Conservation (phyloP, 2,888 invertebrate genomes). For the Tetranychus piercei region DNA sequence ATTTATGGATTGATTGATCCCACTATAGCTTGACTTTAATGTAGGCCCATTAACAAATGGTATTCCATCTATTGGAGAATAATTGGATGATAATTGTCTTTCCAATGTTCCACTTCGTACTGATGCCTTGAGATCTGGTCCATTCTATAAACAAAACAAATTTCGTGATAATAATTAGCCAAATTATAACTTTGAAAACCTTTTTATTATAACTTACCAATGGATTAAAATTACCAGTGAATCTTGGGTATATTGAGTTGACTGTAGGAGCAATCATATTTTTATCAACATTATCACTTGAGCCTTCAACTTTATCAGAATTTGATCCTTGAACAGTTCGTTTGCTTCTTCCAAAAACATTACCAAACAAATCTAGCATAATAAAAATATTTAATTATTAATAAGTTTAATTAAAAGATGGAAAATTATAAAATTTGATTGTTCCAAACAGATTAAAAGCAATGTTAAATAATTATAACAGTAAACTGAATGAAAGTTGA, state of each 20-base stretch:
- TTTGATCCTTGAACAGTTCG: neutral
- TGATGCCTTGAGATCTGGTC: too few species aligned
- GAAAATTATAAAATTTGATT: neutral
- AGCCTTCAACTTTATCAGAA: neutral
- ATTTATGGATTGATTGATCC: neutral
- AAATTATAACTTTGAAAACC: too few species aligned
- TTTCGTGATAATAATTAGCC: too few species aligned
- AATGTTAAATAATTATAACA: neutral
- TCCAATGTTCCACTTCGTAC: neutral
- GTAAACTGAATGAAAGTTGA: too few species aligned
- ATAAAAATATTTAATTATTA: neutral
- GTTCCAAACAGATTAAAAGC: neutral
- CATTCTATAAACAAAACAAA: too few species aligned
- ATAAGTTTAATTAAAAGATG: neutral
- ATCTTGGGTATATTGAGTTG: neutral
- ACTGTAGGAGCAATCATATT: neutral
- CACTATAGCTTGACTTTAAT: neutral
- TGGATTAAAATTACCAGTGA: neutral
- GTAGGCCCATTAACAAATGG: constrained; percentile 4
- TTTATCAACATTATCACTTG: neutral
- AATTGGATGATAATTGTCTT: neutral
- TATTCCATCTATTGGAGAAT: constrained; percentile 12
- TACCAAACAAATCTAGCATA: neutral
- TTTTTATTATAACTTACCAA: neutral
- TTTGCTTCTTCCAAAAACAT: neutral